phyloP scores from a whole-genome alignment of 2,888 invertebrate genomes.

The Ophion obscuratus region DNA sequence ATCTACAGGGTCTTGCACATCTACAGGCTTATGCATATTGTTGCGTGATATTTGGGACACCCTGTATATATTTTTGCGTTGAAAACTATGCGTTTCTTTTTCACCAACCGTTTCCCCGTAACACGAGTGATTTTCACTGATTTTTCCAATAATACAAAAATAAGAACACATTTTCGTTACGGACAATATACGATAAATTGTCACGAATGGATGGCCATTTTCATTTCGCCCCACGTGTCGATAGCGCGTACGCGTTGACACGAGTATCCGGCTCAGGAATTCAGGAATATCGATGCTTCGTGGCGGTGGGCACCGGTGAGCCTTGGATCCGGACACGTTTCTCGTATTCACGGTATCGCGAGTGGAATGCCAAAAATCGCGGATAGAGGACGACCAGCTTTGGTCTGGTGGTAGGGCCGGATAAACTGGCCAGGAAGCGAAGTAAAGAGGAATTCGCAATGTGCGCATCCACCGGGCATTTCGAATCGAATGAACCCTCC shows the following conservation, averaged over 20 bases:
- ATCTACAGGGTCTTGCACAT: too few relatives aligned
- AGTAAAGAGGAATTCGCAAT: neutral
- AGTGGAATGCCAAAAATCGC: slow-evolving; percentile 37
- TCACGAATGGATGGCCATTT: neutral
- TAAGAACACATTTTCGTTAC: neutral
- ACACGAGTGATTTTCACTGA: too few relatives aligned
- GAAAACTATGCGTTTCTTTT: too few relatives aligned
- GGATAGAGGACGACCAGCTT: neutral
- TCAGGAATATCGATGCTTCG: slow-evolving; percentile 62
- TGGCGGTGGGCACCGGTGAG: slow-evolving; percentile 32
- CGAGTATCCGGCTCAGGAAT: slow-evolving; percentile 50
- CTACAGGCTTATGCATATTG: too few relatives aligned
- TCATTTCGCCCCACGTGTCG: neutral
- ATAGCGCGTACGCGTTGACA: slow-evolving; percentile 23
- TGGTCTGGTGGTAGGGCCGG: neutral
- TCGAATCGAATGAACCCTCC: neutral
- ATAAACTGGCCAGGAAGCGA: slow-evolving; percentile 8
- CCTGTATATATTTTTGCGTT: too few relatives aligned
- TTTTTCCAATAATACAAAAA: neutral
- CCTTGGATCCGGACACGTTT: slow-evolving; percentile 60
- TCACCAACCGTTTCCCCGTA: too few relatives aligned
- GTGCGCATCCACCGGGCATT: neutral
- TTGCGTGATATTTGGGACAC: too few relatives aligned
- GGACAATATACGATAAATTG: neutral
- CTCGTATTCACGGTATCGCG: slow-evolving; percentile 56